phyloP scores from a whole-genome alignment of 2,113 vertebrate genomes.

The Equus quagga region DNA sequence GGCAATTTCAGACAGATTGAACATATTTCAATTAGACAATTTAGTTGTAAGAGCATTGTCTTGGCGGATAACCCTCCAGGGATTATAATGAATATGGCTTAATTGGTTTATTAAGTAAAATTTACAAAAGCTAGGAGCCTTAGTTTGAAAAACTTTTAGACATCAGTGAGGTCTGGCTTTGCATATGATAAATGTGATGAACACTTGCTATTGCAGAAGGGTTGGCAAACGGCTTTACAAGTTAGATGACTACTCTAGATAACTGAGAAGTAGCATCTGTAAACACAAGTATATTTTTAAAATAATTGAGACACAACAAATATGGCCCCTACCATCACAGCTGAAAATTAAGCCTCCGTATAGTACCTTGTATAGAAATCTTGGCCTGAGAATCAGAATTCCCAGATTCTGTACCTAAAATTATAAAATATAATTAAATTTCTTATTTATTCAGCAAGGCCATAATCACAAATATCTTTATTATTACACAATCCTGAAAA shows the following conservation, averaged over 20 bases:
- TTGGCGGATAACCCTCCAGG: conserved; percentile 72
- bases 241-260: background rate
- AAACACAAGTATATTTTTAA: background rate
- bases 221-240: background rate
- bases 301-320: background rate
- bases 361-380: background rate
- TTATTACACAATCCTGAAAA: background rate
- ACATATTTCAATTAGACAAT: conserved; percentile 82
- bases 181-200: background rate
- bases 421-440: conserved; percentile 27
- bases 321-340: background rate
- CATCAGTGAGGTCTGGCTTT: background rate
- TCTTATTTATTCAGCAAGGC: background rate
- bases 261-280: background rate
- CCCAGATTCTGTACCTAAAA: background rate
- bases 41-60: conserved; percentile 75
- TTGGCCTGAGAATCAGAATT: background rate
- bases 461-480: background rate
- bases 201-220: background rate
- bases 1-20: conserved; percentile 78
- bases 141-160: conserved; percentile 52
- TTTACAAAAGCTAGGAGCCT: conserved; percentile 61
- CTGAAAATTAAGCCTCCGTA: background rate
- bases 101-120: conserved; percentile 84
- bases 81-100: conserved; percentile 78